Evolutionary conservation across 2,113 vertebrate species (phyloP), one percentile per base, ranked within the genome.

Genomic region (Tragelaphus scriptus): DNA sequence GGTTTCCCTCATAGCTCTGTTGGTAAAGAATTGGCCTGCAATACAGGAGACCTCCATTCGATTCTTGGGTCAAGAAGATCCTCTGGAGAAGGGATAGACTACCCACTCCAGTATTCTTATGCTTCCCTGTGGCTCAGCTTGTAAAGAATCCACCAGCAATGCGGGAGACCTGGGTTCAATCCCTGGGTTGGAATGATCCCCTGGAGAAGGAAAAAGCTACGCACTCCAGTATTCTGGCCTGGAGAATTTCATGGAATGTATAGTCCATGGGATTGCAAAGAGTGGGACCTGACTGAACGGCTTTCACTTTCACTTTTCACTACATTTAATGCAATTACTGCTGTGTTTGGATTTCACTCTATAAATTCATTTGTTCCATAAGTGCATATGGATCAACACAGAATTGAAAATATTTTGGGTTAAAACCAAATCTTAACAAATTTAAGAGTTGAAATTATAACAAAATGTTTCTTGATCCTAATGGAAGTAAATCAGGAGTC

Each of bases 21-120:
- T 36, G n/a, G 9, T 68, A 68, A 68, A 68, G 65, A 68, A 36
- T 36, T 8, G 19, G 32, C 17, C 17, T 68, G 16, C 65, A 10
- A 21, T 10, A 17, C 65, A 68, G 32, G 65, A 21, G 32, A 68
- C 65, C 17, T 32, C 14, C 2, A 11, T 36, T 68, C 0, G 0
- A 11, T 68, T 19, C 17, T 17, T 68, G n/a, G 8, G 65, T 68
- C 0, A 0, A 17, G n/a, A 68, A 36, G 65, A 68, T 68, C 8
- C 8, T 21, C 65, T 68, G 32, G n/a, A 68, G 16, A 68, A 68
- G 32, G 65, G 65, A n/a, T n/a, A 19, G 65, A 36, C 65, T n/a
- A 36, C 65, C 8, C 32, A 19, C 32, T 68, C 65, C 16, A 68
- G 16, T 10, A n/a, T 68, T 21, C 2, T 19, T 68, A 17, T 21